Evolutionary conservation across 2,113 vertebrate species (phyloP).

Genomic region (Phaetusa simplex): DNA sequence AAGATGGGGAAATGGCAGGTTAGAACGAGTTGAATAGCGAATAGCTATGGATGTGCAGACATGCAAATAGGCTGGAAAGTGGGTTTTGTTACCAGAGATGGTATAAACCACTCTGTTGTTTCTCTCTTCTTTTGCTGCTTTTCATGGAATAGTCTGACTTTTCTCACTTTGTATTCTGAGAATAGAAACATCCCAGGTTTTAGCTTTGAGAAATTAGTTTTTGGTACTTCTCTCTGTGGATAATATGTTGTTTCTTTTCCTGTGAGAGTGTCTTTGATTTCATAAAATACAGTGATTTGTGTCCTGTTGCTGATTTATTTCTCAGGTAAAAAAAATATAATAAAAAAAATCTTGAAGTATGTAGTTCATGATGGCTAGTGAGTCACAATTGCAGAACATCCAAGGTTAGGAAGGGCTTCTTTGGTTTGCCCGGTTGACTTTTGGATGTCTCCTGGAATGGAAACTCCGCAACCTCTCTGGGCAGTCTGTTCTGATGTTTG

Average conservation of each 20-base stretch:
- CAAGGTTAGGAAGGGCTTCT: not conserved
- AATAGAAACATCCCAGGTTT: not conserved
- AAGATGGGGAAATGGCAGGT: not conserved
- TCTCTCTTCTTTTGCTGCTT: not conserved
- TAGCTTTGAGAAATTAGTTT: not conserved
- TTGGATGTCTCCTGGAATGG: not conserved
- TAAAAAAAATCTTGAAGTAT: not conserved
- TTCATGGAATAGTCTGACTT: not conserved
- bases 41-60: not conserved
- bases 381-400: not conserved
- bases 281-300: not conserved
- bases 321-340: too few relatives aligned
- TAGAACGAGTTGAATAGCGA: not conserved
- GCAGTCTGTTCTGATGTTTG: not conserved
- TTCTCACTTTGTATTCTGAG: not conserved
- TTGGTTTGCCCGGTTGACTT: not conserved
- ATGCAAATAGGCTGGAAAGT: not conserved
- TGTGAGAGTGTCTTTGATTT: not conserved
- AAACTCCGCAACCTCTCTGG: not conserved
- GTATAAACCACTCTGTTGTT: not conserved
- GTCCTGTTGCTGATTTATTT: not conserved
- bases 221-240: not conserved
- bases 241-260: not conserved
- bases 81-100: not conserved
- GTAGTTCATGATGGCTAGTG: not conserved